These are phyloP conservation scores for Brachionus asplanchnoidis DNA, from an alignment of 1,140 invertebrate species.

Conservation along the genomic window DNA sequence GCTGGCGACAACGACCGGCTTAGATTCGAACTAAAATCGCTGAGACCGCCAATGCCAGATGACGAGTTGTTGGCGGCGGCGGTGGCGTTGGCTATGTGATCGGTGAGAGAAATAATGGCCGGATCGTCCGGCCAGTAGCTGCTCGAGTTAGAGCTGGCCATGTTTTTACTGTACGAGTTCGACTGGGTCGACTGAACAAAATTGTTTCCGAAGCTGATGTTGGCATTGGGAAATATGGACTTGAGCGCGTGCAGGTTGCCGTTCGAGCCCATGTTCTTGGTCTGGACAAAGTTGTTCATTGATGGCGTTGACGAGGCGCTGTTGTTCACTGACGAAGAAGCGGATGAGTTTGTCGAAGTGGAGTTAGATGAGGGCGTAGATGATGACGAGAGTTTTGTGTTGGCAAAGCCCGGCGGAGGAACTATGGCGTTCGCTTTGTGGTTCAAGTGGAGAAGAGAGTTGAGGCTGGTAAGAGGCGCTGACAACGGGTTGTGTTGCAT, in stretches of 20 bases:
- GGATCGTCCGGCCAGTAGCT: constrained; percentile 38
- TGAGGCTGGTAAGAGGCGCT: neutral
- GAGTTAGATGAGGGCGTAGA: constrained; percentile 6
- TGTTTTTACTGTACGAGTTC: neutral
- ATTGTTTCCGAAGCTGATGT: constrained; percentile 32
- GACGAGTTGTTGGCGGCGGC: neutral
- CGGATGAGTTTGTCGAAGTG: neutral
- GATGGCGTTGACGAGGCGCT: constrained; percentile 30
- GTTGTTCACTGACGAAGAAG: constrained; percentile 31
- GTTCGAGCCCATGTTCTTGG: neutral
- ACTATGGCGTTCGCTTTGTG: neutral
- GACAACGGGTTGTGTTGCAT: neutral
- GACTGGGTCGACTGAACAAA: neutral
- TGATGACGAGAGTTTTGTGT: neutral
- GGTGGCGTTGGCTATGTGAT: neutral
- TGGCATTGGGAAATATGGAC: constrained; percentile 37
- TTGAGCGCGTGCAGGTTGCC: neutral
- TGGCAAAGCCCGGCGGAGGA: neutral
- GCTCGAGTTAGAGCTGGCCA: neutral
- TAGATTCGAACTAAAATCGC: neutral
- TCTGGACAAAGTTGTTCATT: neutral
- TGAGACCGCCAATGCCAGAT: neutral
- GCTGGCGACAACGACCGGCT: neutral
- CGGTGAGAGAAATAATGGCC: constrained; percentile 19
- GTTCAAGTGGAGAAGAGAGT: neutral